Conservation (phyloP, 2,888 invertebrate species). For the Barypeithes pellucidus region DNA sequence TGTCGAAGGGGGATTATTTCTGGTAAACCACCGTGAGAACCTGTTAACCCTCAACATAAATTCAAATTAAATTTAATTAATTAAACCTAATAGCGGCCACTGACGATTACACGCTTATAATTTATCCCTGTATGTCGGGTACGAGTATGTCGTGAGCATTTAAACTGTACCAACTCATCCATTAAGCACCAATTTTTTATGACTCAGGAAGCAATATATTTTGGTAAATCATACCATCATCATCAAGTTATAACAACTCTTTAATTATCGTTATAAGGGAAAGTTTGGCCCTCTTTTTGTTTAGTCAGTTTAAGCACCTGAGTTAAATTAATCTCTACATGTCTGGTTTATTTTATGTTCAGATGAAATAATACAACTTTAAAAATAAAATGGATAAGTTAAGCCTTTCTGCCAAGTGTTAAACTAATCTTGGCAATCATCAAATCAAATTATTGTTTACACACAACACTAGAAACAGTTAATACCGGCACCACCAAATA, state of each 20-base stretch:
- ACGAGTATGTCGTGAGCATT: conserved; percentile 39
- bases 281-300: background rate
- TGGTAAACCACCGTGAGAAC: conserved; percentile 57
- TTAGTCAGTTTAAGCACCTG: background rate
- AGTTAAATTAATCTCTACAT: too few species aligned
- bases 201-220: conserved; percentile 35
- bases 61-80: conserved; percentile 57
- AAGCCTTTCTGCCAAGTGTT: too few species aligned
- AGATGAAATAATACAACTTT: too few species aligned
- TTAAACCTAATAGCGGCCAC: conserved; percentile 51
- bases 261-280: conserved; percentile 14
- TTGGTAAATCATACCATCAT: conserved; percentile 44
- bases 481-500: too few species aligned
- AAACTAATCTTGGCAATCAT: too few species aligned
- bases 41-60: conserved; percentile 54
- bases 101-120: conserved; percentile 53
- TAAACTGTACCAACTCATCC: conserved; percentile 43
- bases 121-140: conserved; percentile 46
- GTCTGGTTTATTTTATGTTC: too few species aligned
- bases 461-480: too few species aligned
- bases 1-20: conserved; percentile 55
- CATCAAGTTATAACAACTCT: conserved; percentile 5
- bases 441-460: too few species aligned
- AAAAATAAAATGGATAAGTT: too few species aligned
- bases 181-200: conserved; percentile 45